A percentile compares a stretch with the other conserved stretches of the same genome.
These are phyloP conservation scores for Agrochola litura DNA, from an alignment of 2,888 invertebrate genomes.

Conservation along the genomic window DNA sequence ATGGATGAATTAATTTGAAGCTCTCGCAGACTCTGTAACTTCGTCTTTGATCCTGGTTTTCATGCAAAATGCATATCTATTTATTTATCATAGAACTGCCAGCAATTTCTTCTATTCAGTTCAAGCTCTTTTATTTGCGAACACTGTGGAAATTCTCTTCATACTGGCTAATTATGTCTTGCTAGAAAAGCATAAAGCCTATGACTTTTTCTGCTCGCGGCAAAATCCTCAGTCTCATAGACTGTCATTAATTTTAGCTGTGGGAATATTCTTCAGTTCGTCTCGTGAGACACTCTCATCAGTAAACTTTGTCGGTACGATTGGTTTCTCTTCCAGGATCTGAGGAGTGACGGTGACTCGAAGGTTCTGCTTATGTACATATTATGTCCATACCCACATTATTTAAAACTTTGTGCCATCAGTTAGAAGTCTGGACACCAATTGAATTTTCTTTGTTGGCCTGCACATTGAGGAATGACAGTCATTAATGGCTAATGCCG, in stretches of 20 bases:
- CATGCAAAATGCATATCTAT: not conserved
- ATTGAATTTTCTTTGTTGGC: conserved; percentile 67
- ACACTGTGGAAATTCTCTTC: not conserved
- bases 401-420: not conserved
- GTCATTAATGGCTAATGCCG: conserved; percentile 57
- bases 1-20: not conserved
- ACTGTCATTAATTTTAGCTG: not conserved
- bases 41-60: not conserved
- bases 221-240: not conserved
- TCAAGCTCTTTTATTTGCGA: not conserved
- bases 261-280: not conserved
- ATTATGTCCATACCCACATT: not conserved
- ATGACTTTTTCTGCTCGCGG: not conserved
- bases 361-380: not conserved
- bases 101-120: not conserved
- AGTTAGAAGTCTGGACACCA: conserved; percentile 13
- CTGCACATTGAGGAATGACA: conserved; percentile 76
- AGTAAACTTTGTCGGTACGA: too few species aligned
- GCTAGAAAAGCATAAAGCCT: not conserved
- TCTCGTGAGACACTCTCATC: not conserved
- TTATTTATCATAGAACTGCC: too few species aligned
- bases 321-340: too few species aligned
- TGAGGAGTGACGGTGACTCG: not conserved
- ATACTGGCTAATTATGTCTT: not conserved
- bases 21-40: not conserved